Conservation (phyloP, 2,888 invertebrate species). For the Embidobia sp. region DNA sequence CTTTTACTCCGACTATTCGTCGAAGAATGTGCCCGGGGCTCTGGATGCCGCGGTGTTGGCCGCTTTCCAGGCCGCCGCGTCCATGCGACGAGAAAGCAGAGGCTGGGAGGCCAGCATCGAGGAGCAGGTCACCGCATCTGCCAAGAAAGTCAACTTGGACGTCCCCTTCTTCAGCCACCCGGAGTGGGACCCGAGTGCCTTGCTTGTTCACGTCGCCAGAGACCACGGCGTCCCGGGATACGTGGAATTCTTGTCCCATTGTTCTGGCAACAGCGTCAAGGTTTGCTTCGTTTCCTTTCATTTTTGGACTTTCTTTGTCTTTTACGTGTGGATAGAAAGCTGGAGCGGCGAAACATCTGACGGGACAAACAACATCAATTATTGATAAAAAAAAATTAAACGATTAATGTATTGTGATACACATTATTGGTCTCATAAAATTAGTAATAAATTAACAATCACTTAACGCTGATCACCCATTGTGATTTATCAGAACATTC, state of each 20-base stretch:
- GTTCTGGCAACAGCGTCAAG: slow-evolving; percentile 69
- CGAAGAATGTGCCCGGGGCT: slow-evolving; percentile 89
- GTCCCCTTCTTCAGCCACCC: slow-evolving; percentile 76
- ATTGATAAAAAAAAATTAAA: too few species aligned
- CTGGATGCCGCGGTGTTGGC: slow-evolving; percentile 90
- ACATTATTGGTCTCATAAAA: too few species aligned
- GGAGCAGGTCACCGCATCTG: slow-evolving; percentile 85
- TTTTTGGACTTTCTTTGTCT: too few species aligned
- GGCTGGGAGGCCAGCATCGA: slow-evolving; percentile 82
- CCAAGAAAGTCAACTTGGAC: slow-evolving; percentile 85
- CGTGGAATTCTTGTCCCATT: slow-evolving; percentile 86
- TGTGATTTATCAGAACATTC: too few species aligned
- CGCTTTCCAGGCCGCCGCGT: slow-evolving; percentile 87
- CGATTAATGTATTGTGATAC: too few species aligned
- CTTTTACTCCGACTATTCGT: slow-evolving; percentile 91
- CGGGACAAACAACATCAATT: too few species aligned
- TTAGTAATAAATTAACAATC: too few species aligned
- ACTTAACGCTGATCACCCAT: too few species aligned
- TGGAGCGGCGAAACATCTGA: too few species aligned
- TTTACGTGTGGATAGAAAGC: too few species aligned
- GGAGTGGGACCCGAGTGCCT: slow-evolving; percentile 75
- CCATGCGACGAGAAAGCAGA: slow-evolving; percentile 87
- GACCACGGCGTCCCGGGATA: slow-evolving; percentile 93
- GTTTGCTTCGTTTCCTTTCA: slow-evolving; percentile 63
- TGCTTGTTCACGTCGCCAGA: slow-evolving; percentile 85